Evolutionary conservation across 2,113 vertebrate species (phyloP).

Genomic region (Clarias macrocephalus): DNA sequence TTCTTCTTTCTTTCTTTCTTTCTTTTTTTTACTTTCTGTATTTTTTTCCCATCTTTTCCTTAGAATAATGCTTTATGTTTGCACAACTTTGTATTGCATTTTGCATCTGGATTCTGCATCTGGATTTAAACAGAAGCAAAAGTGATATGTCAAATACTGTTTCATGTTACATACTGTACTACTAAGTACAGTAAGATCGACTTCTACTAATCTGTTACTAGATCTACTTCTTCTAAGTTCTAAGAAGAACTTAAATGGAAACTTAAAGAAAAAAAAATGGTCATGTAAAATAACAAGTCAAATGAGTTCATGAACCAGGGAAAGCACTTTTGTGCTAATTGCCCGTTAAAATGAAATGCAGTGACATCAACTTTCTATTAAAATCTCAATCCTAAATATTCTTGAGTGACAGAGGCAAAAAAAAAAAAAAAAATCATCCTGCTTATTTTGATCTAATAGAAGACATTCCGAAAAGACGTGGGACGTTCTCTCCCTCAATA

Average conservation of each 20-base stretch:
- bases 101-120: too few species aligned
- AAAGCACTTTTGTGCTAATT: background rate
- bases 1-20: background rate
- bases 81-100: background rate
- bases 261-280: background rate
- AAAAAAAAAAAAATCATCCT: background rate
- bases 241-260: too few species aligned
- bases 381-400: slow-evolving; percentile 11
- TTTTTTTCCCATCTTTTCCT: background rate
- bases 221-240: too few species aligned
- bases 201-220: too few species aligned
- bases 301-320: background rate
- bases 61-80: background rate
- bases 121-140: background rate
- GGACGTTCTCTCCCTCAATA: background rate
- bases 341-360: background rate
- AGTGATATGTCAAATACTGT: background rate
- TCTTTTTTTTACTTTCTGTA: too few species aligned
- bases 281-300: background rate
- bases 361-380: slow-evolving; percentile 17
- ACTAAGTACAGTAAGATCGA: too few species aligned
- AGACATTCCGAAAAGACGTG: background rate
- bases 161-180: background rate
- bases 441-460: background rate
- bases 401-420: background rate